These are phyloP conservation scores for Pyrgus malvae DNA, from an alignment of 2,888 invertebrate species.

Conservation along the genomic window DNA sequence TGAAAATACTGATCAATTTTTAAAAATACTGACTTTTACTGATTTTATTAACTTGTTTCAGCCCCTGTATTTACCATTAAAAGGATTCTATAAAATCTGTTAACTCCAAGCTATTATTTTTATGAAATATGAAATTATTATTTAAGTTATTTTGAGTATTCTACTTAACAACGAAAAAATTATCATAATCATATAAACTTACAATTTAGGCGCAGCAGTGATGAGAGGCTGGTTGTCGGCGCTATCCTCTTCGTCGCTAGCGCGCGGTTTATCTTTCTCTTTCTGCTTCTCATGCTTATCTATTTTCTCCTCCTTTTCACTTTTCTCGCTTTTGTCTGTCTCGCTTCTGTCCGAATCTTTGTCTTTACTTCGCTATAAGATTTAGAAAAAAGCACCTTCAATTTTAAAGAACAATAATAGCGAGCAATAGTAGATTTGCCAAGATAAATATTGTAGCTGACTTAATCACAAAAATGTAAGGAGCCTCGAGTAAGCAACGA, in stretches of 20 bases:
- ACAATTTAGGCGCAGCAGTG: slow-evolving; percentile 61
- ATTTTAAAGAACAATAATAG: neutral
- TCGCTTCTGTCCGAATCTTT: slow-evolving; percentile 76
- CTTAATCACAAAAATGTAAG: no score
- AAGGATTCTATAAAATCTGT: no score
- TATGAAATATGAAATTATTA: no score
- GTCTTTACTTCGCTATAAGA: slow-evolving; percentile 58
- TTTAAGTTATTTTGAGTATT: neutral
- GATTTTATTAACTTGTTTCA: no score
- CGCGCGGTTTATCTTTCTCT: slow-evolving; percentile 64
- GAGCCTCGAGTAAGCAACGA: no score
- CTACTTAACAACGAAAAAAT: no score
- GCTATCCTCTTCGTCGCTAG: slow-evolving; percentile 73
- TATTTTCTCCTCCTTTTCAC: slow-evolving; percentile 64
- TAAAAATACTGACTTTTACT: no score
- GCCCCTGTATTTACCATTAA: no score
- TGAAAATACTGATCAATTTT: no score
- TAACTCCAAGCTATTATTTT: no score
- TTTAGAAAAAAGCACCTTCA: neutral
- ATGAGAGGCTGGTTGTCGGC: slow-evolving; percentile 76
- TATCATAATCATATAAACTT: slow-evolving; percentile 34
- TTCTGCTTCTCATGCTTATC: slow-evolving; percentile 61
- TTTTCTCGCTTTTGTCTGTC: slow-evolving; percentile 69
- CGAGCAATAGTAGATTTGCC: neutral
- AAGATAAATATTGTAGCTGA: no score